phyloP scores from a whole-genome alignment of 2,888 invertebrate species.

The Stenodema calcarata region DNA sequence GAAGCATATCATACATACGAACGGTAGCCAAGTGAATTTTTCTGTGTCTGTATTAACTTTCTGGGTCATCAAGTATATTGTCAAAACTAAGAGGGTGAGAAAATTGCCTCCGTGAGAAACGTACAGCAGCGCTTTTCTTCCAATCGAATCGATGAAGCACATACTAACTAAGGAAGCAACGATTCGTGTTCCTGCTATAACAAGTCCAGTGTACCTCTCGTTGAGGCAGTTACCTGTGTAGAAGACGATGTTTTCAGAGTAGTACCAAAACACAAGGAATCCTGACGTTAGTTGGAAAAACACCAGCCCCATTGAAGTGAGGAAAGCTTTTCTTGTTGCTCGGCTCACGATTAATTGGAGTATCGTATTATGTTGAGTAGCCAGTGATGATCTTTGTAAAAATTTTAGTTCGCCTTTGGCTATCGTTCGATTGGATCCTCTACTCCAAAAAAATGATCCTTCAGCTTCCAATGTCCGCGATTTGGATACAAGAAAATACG shows the following conservation, averaged over 20 bases:
- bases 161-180: not conserved
- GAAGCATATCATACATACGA: not conserved
- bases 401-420: conserved; percentile 16
- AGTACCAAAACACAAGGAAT: not conserved
- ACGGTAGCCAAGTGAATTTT: not conserved
- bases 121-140: conserved; percentile 21
- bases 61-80: not conserved
- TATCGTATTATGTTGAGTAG: not conserved
- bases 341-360: not conserved
- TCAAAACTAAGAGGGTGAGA: not conserved
- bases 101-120: not conserved
- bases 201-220: not conserved
- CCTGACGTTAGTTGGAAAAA: not conserved
- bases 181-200: not conserved
- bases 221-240: not conserved
- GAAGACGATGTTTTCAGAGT: not conserved
- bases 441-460: conserved; percentile 36
- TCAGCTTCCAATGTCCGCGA: conserved; percentile 9
- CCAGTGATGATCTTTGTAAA: not conserved
- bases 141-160: not conserved
- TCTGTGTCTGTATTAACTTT: not conserved
- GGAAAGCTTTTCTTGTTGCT: not conserved
- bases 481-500: not conserved
- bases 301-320: not conserved
- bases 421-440: not conserved